These are phyloP conservation scores for Platalea minor DNA, from an alignment of 2,797 vertebrate species.

Conservation along the genomic window DNA sequence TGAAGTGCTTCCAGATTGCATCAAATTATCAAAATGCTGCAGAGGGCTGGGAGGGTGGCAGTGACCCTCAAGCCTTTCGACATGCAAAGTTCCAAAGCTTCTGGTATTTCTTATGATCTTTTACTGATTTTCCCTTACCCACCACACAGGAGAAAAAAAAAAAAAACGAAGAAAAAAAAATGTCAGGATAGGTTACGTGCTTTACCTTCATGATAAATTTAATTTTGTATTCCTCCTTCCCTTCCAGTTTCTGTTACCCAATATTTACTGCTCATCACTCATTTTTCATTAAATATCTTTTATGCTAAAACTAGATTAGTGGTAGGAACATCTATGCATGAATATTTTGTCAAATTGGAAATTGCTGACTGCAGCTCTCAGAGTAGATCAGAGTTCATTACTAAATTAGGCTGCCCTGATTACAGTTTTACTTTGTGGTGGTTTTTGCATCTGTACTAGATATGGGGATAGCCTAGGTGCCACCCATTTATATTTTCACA, in stretches of 20 bases:
- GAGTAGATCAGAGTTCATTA: constrained; percentile 43
- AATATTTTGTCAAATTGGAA: constrained; percentile 52
- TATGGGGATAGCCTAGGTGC: background rate
- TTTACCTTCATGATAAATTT: background rate
- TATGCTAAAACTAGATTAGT: constrained; percentile 6
- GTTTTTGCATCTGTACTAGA: background rate
- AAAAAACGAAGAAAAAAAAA: background rate
- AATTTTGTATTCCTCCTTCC: background rate
- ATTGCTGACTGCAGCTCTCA: constrained; percentile 2
- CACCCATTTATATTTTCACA: background rate
- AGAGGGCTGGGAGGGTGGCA: background rate
- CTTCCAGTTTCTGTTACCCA: background rate
- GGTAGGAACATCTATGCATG: background rate
- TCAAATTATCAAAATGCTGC: constrained; percentile 22
- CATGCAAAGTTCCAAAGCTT: background rate
- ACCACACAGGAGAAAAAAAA: background rate
- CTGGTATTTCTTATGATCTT: background rate
- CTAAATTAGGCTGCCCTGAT: constrained; percentile 36
- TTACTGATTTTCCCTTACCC: background rate
- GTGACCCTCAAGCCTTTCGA: constrained; percentile 21
- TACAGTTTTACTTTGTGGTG: background rate
- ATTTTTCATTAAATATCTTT: constrained; percentile 37
- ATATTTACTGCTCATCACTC: constrained; percentile 11
- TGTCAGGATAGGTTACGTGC: background rate
- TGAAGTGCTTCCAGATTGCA: constrained; percentile 35